Base-by-base conservation (phyloP, 2,888 invertebrate genomes). In the Torymus aiolomorphi region DNA sequence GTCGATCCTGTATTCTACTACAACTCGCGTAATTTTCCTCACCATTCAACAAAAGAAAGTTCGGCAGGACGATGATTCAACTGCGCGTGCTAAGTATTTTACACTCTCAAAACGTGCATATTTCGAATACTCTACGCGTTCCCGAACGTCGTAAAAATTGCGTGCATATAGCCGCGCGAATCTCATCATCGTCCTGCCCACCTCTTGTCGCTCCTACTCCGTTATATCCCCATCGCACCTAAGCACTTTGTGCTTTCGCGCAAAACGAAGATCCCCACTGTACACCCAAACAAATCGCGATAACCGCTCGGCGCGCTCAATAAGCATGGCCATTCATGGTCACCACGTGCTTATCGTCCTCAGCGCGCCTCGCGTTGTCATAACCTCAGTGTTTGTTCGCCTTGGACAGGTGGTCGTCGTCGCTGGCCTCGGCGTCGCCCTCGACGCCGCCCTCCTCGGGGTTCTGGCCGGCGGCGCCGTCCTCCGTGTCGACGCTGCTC, bases 401-500 rank as follows among this genome's bases (percentile, higher is more conserved):
- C 4, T 84, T 84, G 42, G 84, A 82, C 78, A 86, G 80, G 69
- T 83, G 86, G 73, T 90, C 90, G 82, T 90, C 90, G 88, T 93
- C 93, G 88, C 93, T 93, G 83, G 92, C 92, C 86, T 93, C 93
- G 82, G 92, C 92, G 86, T 93, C 93, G 59, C 92, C 92, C 85
- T 93, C 93, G 51, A 91, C 92, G 81, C 92, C 93, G 78, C 91
- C 92, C 66, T 92, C 92, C 83, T 92, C 92, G 61, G 91, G 88
- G 56, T 31, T 31, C 31, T 88, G 89, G 0, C 92, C 91, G 31
- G 86, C 86, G 81, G 91, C 91, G 76, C 92, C 92, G 82, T 93
- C 93, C 83, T 93, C 93, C 0, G 93, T 92, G 87, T 92, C 93
- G 81, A 92, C 92, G 85, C 92, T 92, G 85, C 92, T 92, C 1